Percentiles rank a stretch among this genome's conserved stretches.
Evolutionary conservation across 2,888 invertebrate genomes (phyloP).

Genomic region (Polymixis lichenea): DNA sequence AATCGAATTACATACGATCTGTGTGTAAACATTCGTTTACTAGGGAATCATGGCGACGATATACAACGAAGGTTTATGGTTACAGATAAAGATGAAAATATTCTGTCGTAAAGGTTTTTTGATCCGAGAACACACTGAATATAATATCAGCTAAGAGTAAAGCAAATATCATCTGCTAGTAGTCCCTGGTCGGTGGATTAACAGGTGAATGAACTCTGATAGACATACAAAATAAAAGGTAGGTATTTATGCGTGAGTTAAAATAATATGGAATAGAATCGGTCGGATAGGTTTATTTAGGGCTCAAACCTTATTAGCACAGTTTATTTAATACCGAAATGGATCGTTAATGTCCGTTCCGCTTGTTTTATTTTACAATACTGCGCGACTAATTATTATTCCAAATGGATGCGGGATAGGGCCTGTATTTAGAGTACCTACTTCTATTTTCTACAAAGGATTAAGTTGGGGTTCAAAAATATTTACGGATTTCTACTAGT

Average conservation of each 20-base stretch:
- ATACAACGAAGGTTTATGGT: conserved; percentile 58
- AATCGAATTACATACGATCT: conserved; percentile 48
- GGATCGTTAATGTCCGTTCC: conserved; percentile 20
- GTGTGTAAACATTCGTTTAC: conserved; percentile 63
- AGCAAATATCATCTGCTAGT: conserved; percentile 20
- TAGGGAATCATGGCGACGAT: conserved; percentile 53
- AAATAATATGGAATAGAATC: conserved; percentile 48
- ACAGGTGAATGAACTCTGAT: conserved; percentile 36
- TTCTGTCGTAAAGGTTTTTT: conserved; percentile 31
- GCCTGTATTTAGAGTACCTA: background rate
- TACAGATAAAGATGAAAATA: conserved; percentile 49
- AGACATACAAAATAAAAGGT: conserved; percentile 5
- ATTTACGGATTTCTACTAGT: background rate
- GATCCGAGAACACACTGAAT: conserved; percentile 23
- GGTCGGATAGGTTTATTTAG: conserved; percentile 47
- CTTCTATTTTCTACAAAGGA: background rate
- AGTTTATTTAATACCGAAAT: conserved; percentile 36
- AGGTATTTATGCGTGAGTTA: conserved; percentile 35
- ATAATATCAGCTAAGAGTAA: conserved; percentile 11
- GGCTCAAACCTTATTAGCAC: conserved; percentile 20
- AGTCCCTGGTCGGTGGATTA: conserved; percentile 11
- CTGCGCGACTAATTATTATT: conserved; percentile 31
- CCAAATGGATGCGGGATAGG: background rate
- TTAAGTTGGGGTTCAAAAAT: background rate
- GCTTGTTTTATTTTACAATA: conserved; percentile 37